Conservation (phyloP, 2,888 invertebrate genomes). For the Ormyrus pomaceus region DNA sequence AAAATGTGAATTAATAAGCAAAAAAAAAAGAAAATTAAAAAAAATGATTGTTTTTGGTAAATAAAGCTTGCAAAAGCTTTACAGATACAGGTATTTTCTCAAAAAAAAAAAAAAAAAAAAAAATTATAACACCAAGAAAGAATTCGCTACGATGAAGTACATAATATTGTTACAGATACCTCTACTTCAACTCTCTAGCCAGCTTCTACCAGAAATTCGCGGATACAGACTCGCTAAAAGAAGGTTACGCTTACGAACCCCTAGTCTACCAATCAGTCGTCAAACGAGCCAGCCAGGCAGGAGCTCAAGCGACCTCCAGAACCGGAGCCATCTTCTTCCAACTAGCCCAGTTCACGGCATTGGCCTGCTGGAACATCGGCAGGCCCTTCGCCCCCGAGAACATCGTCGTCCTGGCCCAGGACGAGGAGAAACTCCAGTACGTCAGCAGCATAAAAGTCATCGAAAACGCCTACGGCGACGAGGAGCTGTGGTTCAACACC, state of each 20-base stretch:
- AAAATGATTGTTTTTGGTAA: no score
- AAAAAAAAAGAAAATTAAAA: no score
- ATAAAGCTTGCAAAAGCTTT: no score
- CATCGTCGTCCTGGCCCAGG: slow-evolving; percentile 69
- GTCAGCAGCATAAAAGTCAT: slow-evolving; percentile 73
- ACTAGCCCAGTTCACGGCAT: slow-evolving; percentile 71
- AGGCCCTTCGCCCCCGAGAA: slow-evolving; percentile 70
- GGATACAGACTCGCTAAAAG: slow-evolving; percentile 66
- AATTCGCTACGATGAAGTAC: no score
- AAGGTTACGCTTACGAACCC: slow-evolving; percentile 66
- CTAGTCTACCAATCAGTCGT: slow-evolving; percentile 68
- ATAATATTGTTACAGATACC: slow-evolving; percentile 67
- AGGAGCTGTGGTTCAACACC: slow-evolving; percentile 73
- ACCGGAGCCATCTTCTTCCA: slow-evolving; percentile 74
- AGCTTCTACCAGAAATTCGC: slow-evolving; percentile 72
- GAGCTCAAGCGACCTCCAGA: slow-evolving; percentile 72
- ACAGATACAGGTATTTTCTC: no score
- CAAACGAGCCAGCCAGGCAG: slow-evolving; percentile 72
- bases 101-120: no score
- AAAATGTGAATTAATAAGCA: no score
- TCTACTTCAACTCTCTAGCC: slow-evolving; percentile 74
- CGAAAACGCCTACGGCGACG: slow-evolving; percentile 65
- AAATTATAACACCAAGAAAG: no score
- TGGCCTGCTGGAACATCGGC: slow-evolving; percentile 75
- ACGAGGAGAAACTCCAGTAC: slow-evolving; percentile 70